A percentile compares a stretch with the other conserved stretches of the same genome.
phyloP scores from a whole-genome alignment of 2,113 vertebrate species.

The Ciconia stormi region DNA sequence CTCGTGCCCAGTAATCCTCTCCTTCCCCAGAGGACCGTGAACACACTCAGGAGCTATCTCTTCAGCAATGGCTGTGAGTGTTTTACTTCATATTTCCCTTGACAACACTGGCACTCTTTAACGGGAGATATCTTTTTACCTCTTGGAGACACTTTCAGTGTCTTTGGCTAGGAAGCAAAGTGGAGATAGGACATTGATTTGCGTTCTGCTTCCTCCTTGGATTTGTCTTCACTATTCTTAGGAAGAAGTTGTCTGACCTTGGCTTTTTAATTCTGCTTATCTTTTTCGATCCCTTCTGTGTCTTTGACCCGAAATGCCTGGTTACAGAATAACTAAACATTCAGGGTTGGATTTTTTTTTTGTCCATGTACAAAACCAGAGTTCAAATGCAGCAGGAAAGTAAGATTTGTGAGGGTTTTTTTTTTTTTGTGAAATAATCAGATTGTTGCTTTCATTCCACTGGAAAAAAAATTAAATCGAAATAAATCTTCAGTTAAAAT shows the following conservation, averaged over 20 bases:
- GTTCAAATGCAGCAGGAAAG: conserved; percentile 31
- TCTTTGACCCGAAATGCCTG: conserved; percentile 72
- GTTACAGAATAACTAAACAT: conserved; percentile 77
- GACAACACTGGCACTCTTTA: not conserved
- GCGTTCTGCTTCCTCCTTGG: not conserved
- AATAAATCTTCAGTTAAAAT: conserved; percentile 14
- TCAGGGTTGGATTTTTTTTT: not conserved
- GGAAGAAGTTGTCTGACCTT: conserved; percentile 18
- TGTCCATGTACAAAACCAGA: conserved; percentile 46
- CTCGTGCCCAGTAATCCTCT: not conserved
- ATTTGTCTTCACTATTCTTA: conserved; percentile 18
- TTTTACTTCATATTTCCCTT: not conserved
- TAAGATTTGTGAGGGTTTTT: not conserved
- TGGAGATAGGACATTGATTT: not conserved
- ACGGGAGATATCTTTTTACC: not conserved
- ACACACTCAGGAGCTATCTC: not conserved
- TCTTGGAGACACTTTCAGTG: not conserved
- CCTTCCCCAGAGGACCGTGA: not conserved
- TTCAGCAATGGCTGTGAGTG: not conserved
- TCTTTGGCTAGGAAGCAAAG: conserved; percentile 1
- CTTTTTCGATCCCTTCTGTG: conserved; percentile 59
- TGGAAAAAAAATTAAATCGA: not conserved
- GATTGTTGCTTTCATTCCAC: not conserved
- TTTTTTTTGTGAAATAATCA: not conserved
- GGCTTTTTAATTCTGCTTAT: conserved; percentile 46